These are phyloP conservation scores for Chrysolina haemoptera DNA, from an alignment of 2,888 invertebrate genomes.

Conservation along the genomic window DNA sequence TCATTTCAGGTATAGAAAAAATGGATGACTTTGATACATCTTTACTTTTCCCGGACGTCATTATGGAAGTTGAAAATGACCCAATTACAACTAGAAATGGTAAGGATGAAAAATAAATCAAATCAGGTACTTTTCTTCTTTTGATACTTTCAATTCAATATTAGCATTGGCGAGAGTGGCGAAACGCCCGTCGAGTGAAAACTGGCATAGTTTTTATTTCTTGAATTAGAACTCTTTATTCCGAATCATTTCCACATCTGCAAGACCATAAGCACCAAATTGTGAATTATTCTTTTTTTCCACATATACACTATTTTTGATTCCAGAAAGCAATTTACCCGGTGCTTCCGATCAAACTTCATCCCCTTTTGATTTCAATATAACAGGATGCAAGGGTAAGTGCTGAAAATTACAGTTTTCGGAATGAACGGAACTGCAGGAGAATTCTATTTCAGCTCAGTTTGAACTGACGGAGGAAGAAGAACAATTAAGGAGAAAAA, in stretches of 20 bases:
- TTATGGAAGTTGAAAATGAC: slow-evolving; percentile 63
- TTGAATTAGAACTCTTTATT: no score
- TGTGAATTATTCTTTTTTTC: not conserved
- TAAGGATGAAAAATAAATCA: slow-evolving; percentile 28
- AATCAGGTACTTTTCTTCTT: no score
- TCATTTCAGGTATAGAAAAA: slow-evolving; percentile 24
- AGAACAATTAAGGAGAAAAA: slow-evolving; percentile 48
- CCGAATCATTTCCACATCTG: not conserved
- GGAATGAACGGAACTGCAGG: not conserved
- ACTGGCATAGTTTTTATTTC: no score
- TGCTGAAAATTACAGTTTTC: not conserved
- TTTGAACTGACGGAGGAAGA: slow-evolving; percentile 58
- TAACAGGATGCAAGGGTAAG: slow-evolving; percentile 60
- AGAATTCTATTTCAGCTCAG: slow-evolving; percentile 50
- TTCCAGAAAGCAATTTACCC: slow-evolving; percentile 31
- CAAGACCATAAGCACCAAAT: not conserved
- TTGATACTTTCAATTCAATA: no score
- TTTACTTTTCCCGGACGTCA: slow-evolving; percentile 65
- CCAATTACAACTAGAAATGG: slow-evolving; percentile 52
- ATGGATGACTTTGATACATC: slow-evolving; percentile 58
- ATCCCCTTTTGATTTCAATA: slow-evolving; percentile 58
- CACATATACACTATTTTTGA: not conserved
- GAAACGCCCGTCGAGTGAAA: no score
- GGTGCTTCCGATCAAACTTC: slow-evolving; percentile 41
- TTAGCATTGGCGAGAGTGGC: no score